phyloP scores from a whole-genome alignment of 1,140 invertebrate genomes.

The Aphaenogaster ashmeadi region DNA sequence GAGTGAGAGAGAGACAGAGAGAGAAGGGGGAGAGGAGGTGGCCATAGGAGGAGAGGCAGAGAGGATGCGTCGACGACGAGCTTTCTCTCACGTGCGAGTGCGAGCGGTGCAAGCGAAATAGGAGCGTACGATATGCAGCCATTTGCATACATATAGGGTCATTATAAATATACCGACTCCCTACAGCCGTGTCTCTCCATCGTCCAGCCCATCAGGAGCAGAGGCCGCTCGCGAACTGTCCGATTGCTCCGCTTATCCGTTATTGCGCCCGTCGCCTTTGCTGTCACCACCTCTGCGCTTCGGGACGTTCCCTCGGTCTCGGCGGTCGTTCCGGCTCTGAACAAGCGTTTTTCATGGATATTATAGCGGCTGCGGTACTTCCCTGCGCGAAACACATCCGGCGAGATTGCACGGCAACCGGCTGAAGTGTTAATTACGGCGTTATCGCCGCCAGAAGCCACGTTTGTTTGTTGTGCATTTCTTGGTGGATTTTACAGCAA shows the following conservation, averaged over 20 bases:
- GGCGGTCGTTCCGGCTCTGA: constrained; percentile 57
- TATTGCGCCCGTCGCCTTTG: constrained; percentile 81
- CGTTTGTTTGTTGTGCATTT: constrained; percentile 55
- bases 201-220: constrained; percentile 83
- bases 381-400: constrained; percentile 22
- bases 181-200: constrained; percentile 79
- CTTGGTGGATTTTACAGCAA: constrained; percentile 26
- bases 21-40: background rate
- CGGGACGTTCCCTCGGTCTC: constrained; percentile 64
- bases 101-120: constrained; percentile 80
- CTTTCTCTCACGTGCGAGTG: constrained; percentile 81
- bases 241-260: constrained; percentile 86
- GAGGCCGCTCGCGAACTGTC: constrained; percentile 80
- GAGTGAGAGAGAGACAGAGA: background rate
- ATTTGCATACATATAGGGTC: constrained; percentile 88
- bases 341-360: constrained; percentile 68
- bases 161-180: constrained; percentile 87
- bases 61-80: constrained; percentile 68
- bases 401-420: constrained; percentile 27
- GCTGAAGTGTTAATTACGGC: constrained; percentile 56
- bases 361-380: constrained; percentile 41
- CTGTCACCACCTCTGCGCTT: constrained; percentile 67
- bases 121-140: constrained; percentile 85
- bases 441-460: constrained; percentile 51
- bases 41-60: background rate